A percentile compares a stretch with the other conserved stretches of the same genome.
Evolutionary conservation across 2,888 invertebrate species (phyloP).

Genomic region (Drosophila bunnanda): DNA sequence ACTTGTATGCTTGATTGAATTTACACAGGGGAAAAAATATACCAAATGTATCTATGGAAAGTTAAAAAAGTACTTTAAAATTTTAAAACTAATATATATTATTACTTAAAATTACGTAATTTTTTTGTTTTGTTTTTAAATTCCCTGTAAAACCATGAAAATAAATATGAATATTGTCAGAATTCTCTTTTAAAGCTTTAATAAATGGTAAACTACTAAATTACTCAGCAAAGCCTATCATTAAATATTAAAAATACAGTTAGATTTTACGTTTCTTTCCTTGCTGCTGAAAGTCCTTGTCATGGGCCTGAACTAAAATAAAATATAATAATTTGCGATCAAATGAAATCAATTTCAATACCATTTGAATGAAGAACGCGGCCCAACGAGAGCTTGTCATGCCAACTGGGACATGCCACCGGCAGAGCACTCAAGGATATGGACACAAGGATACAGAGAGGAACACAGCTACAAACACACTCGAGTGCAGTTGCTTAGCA

Average conservation of each 20-base stretch:
- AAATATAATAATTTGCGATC: constrained; percentile 74
- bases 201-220: neutral
- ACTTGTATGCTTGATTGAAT: constrained; percentile 30
- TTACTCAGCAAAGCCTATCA: too few relatives aligned
- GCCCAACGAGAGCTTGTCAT: constrained; percentile 48
- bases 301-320: constrained; percentile 27
- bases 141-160: too few relatives aligned
- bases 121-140: too few relatives aligned
- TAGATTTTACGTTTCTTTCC: neutral
- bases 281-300: neutral
- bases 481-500: constrained; percentile 71
- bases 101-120: too few relatives aligned
- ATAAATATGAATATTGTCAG: neutral
- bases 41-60: too few relatives aligned
- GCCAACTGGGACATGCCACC: constrained; percentile 72
- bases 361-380: constrained; percentile 74
- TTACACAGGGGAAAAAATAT: neutral
- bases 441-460: constrained; percentile 21
- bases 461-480: constrained; percentile 29
- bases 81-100: too few relatives aligned
- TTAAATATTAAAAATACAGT: neutral
- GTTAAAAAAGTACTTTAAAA: neutral
- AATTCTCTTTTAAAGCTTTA: too few relatives aligned
- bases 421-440: constrained; percentile 63
- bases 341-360: constrained; percentile 79